A percentile compares a stretch with the other conserved stretches of the same genome.
phyloP scores from a whole-genome alignment of 2,113 vertebrate genomes.

The Melanotaenia duboulayi region DNA sequence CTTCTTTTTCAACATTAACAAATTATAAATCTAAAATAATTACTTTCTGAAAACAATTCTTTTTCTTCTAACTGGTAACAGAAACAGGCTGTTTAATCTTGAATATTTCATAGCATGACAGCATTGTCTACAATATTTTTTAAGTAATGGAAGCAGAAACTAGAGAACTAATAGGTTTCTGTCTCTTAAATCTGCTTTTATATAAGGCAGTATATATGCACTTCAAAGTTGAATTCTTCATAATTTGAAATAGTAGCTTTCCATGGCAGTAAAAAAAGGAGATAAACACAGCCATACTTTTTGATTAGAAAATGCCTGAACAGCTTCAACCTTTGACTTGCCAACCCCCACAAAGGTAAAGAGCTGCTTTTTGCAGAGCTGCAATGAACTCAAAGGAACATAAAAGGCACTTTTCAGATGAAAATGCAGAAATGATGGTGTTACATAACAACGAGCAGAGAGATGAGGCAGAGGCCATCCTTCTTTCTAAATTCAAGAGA shows the following conservation, averaged over 20 bases:
- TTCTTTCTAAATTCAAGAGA: neutral
- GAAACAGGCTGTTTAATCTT: no score
- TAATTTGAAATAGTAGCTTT: constrained; percentile 2
- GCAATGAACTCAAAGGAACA: constrained; percentile 25
- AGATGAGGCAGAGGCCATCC: constrained; percentile 2
- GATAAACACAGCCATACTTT: neutral
- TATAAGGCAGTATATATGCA: neutral
- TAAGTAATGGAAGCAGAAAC: no score
- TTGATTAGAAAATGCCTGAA: constrained; percentile 2
- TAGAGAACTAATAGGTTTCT: no score
- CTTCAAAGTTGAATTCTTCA: neutral
- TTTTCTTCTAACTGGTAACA: no score
- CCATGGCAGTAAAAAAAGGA: constrained; percentile 1
- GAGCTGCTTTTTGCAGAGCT: constrained; percentile 40
- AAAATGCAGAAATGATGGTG: constrained; percentile 9
- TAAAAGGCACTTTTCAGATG: constrained; percentile 28
- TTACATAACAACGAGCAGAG: constrained; percentile 32
- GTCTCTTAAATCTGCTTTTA: neutral
- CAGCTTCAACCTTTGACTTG: constrained; percentile 27
- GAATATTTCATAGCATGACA: no score
- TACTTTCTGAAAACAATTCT: no score
- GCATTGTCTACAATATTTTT: no score
- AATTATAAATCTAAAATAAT: no score
- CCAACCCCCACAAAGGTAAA: constrained; percentile 29
- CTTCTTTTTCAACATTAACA: no score